Evolutionary conservation across 2,113 vertebrate species (phyloP).

Genomic region (Oreocharis arfaki): DNA sequence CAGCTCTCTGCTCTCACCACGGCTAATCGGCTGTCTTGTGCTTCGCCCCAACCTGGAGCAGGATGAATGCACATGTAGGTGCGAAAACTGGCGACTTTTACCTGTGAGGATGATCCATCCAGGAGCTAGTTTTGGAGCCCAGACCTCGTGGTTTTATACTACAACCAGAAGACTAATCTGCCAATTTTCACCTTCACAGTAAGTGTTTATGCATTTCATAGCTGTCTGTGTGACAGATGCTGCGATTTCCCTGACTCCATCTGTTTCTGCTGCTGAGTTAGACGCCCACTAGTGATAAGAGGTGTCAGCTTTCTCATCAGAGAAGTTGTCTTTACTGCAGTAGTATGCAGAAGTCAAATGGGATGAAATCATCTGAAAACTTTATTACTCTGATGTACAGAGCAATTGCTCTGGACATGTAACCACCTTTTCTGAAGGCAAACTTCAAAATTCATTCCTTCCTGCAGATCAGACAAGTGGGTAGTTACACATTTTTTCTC

Average conservation of each 20-base stretch:
- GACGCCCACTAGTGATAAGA: conserved; percentile 54
- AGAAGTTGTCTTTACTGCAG: conserved; percentile 15
- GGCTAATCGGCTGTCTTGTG: neutral
- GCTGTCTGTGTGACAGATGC: conserved; percentile 49
- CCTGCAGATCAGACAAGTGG: neutral
- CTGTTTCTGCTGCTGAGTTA: conserved; percentile 42
- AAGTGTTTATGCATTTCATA: conserved; percentile 46
- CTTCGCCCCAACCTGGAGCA: neutral
- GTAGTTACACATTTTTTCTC: neutral
- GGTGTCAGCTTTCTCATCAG: conserved; percentile 51
- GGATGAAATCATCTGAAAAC: conserved; percentile 55
- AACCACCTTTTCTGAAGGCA: conserved; percentile 19
- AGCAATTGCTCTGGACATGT: neutral
- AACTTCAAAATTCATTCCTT: conserved; percentile 28
- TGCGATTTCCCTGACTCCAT: conserved; percentile 50
- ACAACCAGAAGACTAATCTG: conserved; percentile 30
- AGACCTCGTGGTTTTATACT: neutral
- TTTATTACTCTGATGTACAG: conserved; percentile 25
- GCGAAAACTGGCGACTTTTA: neutral
- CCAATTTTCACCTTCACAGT: conserved; percentile 41
- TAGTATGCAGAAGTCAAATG: conserved; percentile 39
- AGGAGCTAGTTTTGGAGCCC: neutral
- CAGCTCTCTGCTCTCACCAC: neutral
- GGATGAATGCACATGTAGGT: neutral
- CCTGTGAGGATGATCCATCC: neutral